phyloP scores from a whole-genome alignment of 2,113 vertebrate genomes.

The Brevimyrus niger region DNA sequence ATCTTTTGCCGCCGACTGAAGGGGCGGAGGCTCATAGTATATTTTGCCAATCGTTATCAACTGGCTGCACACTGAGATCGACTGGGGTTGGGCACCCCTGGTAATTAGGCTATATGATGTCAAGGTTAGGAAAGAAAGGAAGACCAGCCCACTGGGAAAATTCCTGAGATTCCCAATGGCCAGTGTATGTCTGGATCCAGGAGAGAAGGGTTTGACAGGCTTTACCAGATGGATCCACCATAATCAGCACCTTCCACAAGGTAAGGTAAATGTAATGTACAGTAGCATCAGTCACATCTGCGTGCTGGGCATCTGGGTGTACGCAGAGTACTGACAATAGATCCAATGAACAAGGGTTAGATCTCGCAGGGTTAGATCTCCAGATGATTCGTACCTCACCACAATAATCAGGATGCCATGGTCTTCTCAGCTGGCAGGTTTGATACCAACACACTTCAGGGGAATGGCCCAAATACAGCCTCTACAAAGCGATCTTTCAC shows the following conservation, averaged over 20 bases:
- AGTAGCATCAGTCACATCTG: conserved; percentile 35
- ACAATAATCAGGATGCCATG: not conserved
- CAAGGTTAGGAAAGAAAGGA: not conserved
- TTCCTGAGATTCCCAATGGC: not conserved
- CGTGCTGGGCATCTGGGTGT: not conserved
- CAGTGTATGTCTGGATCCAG: not conserved
- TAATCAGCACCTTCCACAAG: not conserved
- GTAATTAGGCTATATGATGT: not conserved
- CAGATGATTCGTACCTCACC: not conserved
- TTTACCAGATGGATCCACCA: conserved; percentile 18
- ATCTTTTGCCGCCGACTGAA: not conserved
- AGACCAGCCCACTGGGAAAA: not conserved
- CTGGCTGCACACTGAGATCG: not conserved
- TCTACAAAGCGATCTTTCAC: not conserved
- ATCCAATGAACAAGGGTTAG: not conserved
- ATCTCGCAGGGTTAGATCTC: not conserved
- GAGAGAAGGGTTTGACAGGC: conserved; percentile 24
- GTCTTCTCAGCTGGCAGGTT: not conserved
- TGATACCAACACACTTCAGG: not conserved
- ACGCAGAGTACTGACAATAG: not conserved
- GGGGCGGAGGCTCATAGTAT: not conserved
- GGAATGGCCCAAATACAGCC: not conserved
- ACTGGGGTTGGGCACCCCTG: not conserved
- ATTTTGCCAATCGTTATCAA: not conserved
- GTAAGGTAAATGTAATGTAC: conserved; percentile 20